Evolutionary conservation across 1,140 invertebrate species (phyloP).

Genomic region (Vanessa atalanta): DNA sequence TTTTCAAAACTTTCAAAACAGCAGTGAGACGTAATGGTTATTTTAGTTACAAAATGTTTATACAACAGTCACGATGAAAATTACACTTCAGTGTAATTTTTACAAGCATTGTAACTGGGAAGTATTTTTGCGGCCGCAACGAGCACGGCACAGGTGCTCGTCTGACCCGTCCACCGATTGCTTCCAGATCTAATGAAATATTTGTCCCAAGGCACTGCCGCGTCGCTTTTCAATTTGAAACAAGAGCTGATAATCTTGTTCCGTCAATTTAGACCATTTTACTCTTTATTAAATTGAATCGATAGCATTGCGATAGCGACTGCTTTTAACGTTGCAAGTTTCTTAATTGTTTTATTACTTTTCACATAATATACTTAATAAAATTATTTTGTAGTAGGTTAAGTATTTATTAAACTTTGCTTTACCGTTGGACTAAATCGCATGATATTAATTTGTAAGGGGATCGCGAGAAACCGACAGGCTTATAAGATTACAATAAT

Average conservation of each 20-base stretch:
- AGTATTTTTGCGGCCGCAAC: slow-evolving; percentile 35
- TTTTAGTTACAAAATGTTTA: slow-evolving; percentile 14
- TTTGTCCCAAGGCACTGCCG: slow-evolving; percentile 63
- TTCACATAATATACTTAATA: background rate
- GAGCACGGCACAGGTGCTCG: slow-evolving; percentile 55
- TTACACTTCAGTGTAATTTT: slow-evolving; percentile 16
- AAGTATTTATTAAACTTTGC: background rate
- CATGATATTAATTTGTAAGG: slow-evolving; percentile 66
- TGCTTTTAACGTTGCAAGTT: slow-evolving; percentile 21
- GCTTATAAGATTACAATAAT: slow-evolving; percentile 80
- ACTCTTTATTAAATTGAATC: slow-evolving; percentile 64
- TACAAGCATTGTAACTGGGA: slow-evolving; percentile 4
- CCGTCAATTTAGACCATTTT: slow-evolving; percentile 57
- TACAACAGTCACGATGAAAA: slow-evolving; percentile 29
- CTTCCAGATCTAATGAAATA: slow-evolving; percentile 67
- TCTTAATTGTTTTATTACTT: slow-evolving; percentile 17
- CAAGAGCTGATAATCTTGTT: slow-evolving; percentile 64
- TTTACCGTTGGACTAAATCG: background rate
- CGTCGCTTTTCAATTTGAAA: slow-evolving; percentile 69
- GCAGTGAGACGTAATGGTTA: slow-evolving; percentile 12
- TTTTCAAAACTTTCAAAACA: slow-evolving; percentile 22
- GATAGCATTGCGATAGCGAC: slow-evolving; percentile 14
- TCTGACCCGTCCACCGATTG: slow-evolving; percentile 50
- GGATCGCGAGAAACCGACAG: slow-evolving; percentile 68
- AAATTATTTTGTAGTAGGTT: background rate